phyloP scores from a whole-genome alignment of 64 coral and sea anemone species.

The Stylophora pistillata region DNA sequence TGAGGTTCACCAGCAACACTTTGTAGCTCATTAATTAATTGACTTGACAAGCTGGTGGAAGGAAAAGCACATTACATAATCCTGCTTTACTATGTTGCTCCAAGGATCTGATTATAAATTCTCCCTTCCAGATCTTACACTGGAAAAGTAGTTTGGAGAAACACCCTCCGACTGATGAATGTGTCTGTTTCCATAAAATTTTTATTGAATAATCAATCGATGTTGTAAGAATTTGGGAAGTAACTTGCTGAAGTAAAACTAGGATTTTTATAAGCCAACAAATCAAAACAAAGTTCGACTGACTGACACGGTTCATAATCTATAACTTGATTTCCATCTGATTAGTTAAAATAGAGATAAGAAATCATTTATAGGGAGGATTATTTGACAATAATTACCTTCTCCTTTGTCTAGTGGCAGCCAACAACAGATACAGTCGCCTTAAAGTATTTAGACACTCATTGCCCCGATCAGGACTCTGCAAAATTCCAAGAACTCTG shows the following conservation, averaged over 20 bases:
- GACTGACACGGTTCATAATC: too few species aligned
- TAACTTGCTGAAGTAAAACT: too few species aligned
- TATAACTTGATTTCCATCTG: too few species aligned
- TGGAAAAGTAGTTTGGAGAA: too few species aligned
- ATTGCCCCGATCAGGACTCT: conserved; percentile 61
- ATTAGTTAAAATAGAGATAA: not conserved
- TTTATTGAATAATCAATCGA: too few species aligned
- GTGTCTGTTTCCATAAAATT: too few species aligned
- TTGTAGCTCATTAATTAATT: conserved; percentile 76
- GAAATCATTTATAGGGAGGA: not conserved
- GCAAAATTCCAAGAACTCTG: conserved; percentile 60
- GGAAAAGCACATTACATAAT: not conserved
- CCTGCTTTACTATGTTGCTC: not conserved
- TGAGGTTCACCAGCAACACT: conserved; percentile 81
- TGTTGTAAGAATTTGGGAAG: too few species aligned
- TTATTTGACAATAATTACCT: conserved; percentile 17
- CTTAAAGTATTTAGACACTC: conserved; percentile 72
- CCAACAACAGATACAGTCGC: conserved; percentile 69
- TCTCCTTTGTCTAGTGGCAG: conserved; percentile 77
- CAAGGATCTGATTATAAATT: too few species aligned
- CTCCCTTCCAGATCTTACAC: too few species aligned
- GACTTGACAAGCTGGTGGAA: conserved; percentile 39
- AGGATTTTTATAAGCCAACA: too few species aligned
- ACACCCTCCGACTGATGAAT: too few species aligned
- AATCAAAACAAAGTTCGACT: too few species aligned